Base-by-base conservation (phyloP, 2,888 invertebrate genomes). In the Synanthedon formicaeformis region DNA sequence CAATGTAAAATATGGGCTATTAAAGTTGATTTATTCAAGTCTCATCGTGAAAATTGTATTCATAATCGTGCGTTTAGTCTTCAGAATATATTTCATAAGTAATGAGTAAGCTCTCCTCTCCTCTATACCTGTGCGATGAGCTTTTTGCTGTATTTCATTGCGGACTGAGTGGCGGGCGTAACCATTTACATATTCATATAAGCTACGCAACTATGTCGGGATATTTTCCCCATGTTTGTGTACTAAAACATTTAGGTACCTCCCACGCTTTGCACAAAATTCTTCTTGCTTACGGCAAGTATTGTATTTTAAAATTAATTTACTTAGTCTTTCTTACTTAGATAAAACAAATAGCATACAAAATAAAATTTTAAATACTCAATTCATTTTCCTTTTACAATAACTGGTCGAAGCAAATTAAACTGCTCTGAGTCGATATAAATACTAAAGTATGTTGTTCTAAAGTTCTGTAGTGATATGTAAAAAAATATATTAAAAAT, bases 171-270 rank as follows among this genome's bases (percentile, higher is more conserved):
- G 52, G 52, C 48, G 23, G 27, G 52, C 12, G 13, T 13, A 48
- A 14, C 52, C 27, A 34, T 52, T 48, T 52, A 34, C 52, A 48
- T 52, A 52, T 52, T 52, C 52, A 52, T 52, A 45, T n/a, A 13
- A 8, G 45, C n/a, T 45, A 45, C 14, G 45, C 14, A 45, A 45
- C 45, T 45, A 45, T 45, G 45, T 45, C 14, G 45, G 14, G 4
- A 45, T 45, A n/a, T 45, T 8, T 34, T 45, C 45, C 12, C 14
- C 45, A n/a, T 45, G 3, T 12, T 45, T 45, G 45, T 45, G 14
- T 23, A 45, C 45, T 45, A n/a, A 14, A n/a, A 14, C 13, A 45
- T 4, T 13, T 12, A 12, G 13, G 45, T n/a, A 45, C 45, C 45
- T 13, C 45, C 45, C 45, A 45, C 45, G 13, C 45, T 45, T 45